phyloP scores from a whole-genome alignment of 2,888 invertebrate genomes.

The Idaea straminata region DNA sequence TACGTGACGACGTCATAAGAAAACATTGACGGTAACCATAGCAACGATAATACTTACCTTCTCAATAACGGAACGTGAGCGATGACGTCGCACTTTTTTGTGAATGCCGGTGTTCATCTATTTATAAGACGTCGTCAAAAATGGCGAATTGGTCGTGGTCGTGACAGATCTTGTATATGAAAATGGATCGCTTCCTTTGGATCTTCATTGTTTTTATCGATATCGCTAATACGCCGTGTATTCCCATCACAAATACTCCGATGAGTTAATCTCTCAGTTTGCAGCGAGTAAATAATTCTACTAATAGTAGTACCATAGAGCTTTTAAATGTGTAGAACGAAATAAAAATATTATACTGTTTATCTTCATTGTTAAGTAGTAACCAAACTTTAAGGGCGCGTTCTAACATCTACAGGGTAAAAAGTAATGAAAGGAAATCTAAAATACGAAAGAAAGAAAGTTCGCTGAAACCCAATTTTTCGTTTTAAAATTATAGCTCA shows the following conservation, averaged over 20 bases:
- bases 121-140: too few relatives aligned
- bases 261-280: neutral
- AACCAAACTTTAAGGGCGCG: neutral
- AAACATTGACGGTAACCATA: too few relatives aligned
- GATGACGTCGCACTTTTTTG: too few relatives aligned
- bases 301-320: neutral
- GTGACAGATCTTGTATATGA: too few relatives aligned
- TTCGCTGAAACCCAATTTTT: slow-evolving; percentile 2
- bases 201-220: too few relatives aligned
- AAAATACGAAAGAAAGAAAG: neutral
- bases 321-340: neutral
- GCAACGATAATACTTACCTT: too few relatives aligned
- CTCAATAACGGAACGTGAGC: too few relatives aligned
- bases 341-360: neutral
- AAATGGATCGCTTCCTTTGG: neutral
- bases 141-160: too few relatives aligned
- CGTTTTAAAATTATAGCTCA: neutral
- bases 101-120: too few relatives aligned
- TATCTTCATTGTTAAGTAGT: neutral
- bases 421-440: neutral
- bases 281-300: neutral
- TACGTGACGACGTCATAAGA: too few relatives aligned
- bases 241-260: too few relatives aligned
- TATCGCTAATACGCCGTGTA: too few relatives aligned
- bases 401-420: slow-evolving; percentile 4